Conservation (phyloP, 2,888 invertebrate species). For the Eupithecia exiguata region DNA sequence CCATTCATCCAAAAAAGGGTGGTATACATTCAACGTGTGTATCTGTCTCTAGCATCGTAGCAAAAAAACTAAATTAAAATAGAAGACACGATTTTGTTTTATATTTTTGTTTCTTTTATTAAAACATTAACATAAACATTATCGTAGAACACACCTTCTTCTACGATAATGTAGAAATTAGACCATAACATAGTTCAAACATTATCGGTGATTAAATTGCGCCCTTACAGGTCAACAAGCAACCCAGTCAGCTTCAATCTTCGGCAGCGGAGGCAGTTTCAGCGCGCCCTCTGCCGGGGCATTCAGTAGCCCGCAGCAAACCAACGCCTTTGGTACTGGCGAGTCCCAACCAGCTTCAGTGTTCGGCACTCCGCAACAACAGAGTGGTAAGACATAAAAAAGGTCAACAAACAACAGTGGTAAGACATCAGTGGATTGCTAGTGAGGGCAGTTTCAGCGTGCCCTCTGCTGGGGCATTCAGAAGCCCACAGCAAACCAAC, state of each 20-base stretch:
- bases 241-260: conserved; percentile 69
- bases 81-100: too few relatives aligned
- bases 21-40: background rate
- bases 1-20: background rate
- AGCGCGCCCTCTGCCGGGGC: conserved; percentile 62
- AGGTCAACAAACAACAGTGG: conserved; percentile 30
- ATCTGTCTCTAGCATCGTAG: background rate
- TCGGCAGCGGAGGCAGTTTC: conserved; percentile 71
- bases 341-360: conserved; percentile 57
- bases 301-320: conserved; percentile 62
- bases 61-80: background rate
- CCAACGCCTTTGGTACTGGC: conserved; percentile 52
- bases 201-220: background rate
- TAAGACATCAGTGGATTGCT: conserved; percentile 36
- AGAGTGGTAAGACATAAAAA: conserved; percentile 49
- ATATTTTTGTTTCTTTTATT: too few relatives aligned
- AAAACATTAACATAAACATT: too few relatives aligned
- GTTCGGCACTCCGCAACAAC: conserved; percentile 72
- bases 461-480: too few relatives aligned
- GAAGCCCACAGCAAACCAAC: too few relatives aligned
- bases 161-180: too few relatives aligned
- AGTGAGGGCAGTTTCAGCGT: background rate
- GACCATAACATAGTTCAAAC: too few relatives aligned
- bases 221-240: conserved; percentile 66
- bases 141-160: too few relatives aligned